Evolutionary conservation across 2,888 invertebrate genomes (phyloP).

Genomic region (Dorcus hopei): DNA sequence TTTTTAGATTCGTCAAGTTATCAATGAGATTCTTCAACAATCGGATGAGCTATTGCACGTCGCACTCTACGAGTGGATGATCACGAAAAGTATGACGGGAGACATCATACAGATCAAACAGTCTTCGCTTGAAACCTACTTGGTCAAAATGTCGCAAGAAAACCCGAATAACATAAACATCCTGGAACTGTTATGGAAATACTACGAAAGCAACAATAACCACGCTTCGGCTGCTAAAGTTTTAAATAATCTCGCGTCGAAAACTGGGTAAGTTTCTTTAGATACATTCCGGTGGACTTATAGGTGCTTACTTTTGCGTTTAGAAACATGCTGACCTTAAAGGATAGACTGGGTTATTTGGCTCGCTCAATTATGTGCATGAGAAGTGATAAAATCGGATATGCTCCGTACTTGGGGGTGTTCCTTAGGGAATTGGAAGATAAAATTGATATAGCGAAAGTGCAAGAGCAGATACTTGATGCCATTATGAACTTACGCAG

Average conservation of each 20-base stretch:
- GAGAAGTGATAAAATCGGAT: conserved; percentile 78
- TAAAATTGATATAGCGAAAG: conserved; percentile 85
- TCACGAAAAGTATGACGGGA: conserved; percentile 68
- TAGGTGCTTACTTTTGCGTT: conserved; percentile 20
- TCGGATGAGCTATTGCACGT: conserved; percentile 88
- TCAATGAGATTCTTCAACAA: conserved; percentile 64
- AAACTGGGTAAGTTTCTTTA: conserved; percentile 54
- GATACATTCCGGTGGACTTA: background rate
- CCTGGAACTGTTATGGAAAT: conserved; percentile 91
- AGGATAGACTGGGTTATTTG: conserved; percentile 84
- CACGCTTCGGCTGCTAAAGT: conserved; percentile 91
- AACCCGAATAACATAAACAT: conserved; percentile 54
- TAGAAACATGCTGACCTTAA: conserved; percentile 71
- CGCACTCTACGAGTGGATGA: conserved; percentile 90
- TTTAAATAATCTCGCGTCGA: conserved; percentile 80
- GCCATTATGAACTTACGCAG: conserved; percentile 57
- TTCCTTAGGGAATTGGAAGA: conserved; percentile 88
- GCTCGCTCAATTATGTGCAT: conserved; percentile 94
- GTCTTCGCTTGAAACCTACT: conserved; percentile 73
- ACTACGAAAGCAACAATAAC: conserved; percentile 88
- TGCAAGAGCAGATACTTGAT: conserved; percentile 71
- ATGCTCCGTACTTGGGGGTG: conserved; percentile 69
- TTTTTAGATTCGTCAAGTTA: conserved; percentile 57
- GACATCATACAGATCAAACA: conserved; percentile 67
- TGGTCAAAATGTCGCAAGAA: conserved; percentile 59